Evolutionary conservation across 2,888 invertebrate species (phyloP).

Genomic region (Unio delphinus): DNA sequence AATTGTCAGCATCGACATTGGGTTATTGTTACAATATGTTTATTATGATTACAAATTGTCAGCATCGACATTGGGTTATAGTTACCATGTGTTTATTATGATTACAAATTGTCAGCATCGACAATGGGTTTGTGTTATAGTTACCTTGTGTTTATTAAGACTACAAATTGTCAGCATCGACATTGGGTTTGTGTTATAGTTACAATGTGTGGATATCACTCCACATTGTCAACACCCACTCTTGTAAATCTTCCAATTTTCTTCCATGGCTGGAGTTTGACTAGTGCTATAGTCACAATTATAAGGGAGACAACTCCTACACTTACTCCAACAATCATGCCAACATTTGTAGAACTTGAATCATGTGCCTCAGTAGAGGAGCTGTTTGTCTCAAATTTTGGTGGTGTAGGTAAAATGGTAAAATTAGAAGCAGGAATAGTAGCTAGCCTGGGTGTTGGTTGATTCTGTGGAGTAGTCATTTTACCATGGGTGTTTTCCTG

Average conservation of each 20-base stretch:
- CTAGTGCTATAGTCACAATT: slow-evolving; percentile 2
- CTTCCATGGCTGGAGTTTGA: slow-evolving; percentile 80
- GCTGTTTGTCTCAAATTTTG: slow-evolving; percentile 1
- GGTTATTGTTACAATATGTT: too few species aligned
- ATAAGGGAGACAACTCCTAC: slow-evolving; percentile 15
- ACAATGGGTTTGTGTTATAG: too few species aligned
- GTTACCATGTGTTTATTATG: too few species aligned
- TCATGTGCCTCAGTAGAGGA: slow-evolving; percentile 5
- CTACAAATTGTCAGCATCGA: too few species aligned
- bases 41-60: too few species aligned
- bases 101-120: too few species aligned
- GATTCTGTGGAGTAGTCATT: not conserved
- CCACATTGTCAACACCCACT: not conserved
- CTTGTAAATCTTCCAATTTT: too few species aligned
- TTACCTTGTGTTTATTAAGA: too few species aligned
- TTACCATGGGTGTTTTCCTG: not conserved
- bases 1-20: too few species aligned
- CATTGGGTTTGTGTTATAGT: too few species aligned
- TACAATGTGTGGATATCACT: too few species aligned
- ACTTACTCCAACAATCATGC: slow-evolving; percentile 12
- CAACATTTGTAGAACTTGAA: slow-evolving; percentile 6
- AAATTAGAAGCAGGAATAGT: not conserved
- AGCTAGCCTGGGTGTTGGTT: not conserved
- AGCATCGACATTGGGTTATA: too few species aligned
- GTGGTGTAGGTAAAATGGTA: not conserved